Evolutionary conservation across 2,888 invertebrate genomes (phyloP).

Genomic region (Drosophila seclusa): DNA sequence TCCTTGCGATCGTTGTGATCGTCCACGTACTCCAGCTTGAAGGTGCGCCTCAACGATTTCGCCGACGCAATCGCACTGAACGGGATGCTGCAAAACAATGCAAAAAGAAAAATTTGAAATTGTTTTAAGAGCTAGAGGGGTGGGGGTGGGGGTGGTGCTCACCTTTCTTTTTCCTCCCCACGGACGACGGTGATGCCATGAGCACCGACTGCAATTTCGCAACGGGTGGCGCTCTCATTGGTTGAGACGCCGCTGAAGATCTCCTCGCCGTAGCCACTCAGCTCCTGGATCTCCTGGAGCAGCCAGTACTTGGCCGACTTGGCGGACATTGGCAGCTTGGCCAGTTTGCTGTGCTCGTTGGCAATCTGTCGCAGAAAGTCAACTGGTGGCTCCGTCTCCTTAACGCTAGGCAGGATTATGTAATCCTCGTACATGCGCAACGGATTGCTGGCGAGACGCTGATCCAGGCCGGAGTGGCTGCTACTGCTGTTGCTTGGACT

Average conservation of each 20-base stretch:
- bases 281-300: conserved; percentile 91
- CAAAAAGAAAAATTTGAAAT: too few relatives aligned
- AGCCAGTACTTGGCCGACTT: conserved; percentile 94
- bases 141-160: conserved; percentile 28
- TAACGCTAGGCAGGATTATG: conserved; percentile 71
- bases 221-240: conserved; percentile 82
- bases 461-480: conserved; percentile 66
- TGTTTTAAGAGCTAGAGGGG: too few relatives aligned
- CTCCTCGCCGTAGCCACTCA: conserved; percentile 92
- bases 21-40: conserved; percentile 90
- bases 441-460: conserved; percentile 73
- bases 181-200: conserved; percentile 92
- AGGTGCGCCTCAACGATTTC: conserved; percentile 90
- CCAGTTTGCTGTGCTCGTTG: conserved; percentile 83
- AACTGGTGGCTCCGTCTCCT: conserved; percentile 70
- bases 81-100: conserved; percentile 88
- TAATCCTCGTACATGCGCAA: conserved; percentile 83
- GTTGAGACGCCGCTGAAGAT: conserved; percentile 89
- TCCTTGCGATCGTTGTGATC: conserved; percentile 89
- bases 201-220: conserved; percentile 91
- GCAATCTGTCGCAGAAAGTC: conserved; percentile 83
- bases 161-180: conserved; percentile 87
- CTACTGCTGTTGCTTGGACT: conserved; percentile 61
- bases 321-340: conserved; percentile 87
- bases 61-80: conserved; percentile 93